Evolutionary conservation across 2,888 invertebrate species (phyloP).

Genomic region (Eretmocerus hayati): DNA sequence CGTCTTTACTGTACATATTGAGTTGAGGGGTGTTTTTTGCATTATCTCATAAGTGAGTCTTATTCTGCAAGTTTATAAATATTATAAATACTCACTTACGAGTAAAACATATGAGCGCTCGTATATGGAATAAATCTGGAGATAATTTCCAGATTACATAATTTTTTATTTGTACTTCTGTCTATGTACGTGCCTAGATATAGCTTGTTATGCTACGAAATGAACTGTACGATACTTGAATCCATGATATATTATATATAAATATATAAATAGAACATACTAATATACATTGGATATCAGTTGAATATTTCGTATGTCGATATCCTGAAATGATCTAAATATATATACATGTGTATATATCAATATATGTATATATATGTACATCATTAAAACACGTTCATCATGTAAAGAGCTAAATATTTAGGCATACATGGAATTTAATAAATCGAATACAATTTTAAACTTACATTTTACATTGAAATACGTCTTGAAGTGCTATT

Average conservation of each 20-base stretch:
- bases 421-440: constrained; percentile 46
- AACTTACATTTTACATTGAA: no score
- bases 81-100: constrained; percentile 15
- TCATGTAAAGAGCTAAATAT: constrained; percentile 46
- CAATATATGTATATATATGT: constrained; percentile 36
- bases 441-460: constrained; percentile 45
- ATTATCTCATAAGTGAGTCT: constrained; percentile 15
- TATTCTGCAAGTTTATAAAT: constrained; percentile 10
- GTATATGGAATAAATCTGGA: constrained; percentile 26
- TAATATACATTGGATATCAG: constrained; percentile 31
- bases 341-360: constrained; percentile 43
- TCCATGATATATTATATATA: constrained; percentile 32
- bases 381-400: constrained; percentile 34
- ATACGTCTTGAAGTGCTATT: no score
- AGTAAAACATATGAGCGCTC: constrained; percentile 23
- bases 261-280: constrained; percentile 40
- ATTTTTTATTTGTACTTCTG: constrained; percentile 44
- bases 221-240: constrained; percentile 30
- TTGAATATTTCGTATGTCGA: no score
- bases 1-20: constrained; percentile 13
- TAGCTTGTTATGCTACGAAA: constrained; percentile 38
- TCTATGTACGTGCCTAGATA: constrained; percentile 44
- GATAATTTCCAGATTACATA: constrained; percentile 30
- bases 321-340: constrained; percentile 39
- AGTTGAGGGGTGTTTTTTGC: constrained; percentile 5